A percentile compares a stretch with the other conserved stretches of the same genome.
Evolutionary conservation across 2,113 vertebrate species (phyloP).

Genomic region (Tauraco erythrolophus): DNA sequence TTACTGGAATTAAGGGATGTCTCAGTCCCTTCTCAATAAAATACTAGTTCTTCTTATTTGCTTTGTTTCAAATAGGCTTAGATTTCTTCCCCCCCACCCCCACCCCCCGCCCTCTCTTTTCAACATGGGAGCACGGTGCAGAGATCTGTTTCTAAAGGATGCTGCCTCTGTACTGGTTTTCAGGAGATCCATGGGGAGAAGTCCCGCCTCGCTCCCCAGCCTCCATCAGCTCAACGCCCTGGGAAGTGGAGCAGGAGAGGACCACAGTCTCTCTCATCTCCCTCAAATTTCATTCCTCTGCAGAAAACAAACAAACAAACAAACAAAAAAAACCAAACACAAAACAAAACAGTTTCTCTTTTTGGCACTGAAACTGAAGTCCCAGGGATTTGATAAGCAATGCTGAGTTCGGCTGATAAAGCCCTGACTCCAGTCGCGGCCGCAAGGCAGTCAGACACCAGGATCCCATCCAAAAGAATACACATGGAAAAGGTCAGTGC

Average conservation of each 20-base stretch:
- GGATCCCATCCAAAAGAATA: neutral
- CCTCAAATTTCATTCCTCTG: neutral
- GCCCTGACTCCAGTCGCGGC: neutral
- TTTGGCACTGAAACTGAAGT: neutral
- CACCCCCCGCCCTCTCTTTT: neutral
- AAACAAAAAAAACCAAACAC: too few relatives aligned
- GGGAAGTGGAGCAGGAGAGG: neutral
- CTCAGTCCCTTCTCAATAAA: slow-evolving; percentile 37
- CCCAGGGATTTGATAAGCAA: neutral
- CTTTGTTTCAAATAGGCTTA: slow-evolving; percentile 43
- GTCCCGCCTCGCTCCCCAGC: neutral
- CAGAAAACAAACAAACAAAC: too few relatives aligned
- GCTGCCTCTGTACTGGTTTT: neutral
- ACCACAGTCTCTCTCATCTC: neutral
- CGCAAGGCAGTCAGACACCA: neutral
- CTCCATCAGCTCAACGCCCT: neutral
- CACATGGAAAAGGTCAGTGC: slow-evolving; percentile 12
- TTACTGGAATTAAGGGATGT: slow-evolving; percentile 54
- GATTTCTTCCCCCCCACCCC: neutral
- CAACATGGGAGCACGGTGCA: accelerated
- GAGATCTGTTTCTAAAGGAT: neutral
- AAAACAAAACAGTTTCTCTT: neutral
- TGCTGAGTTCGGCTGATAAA: slow-evolving; percentile 35
- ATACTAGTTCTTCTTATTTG: slow-evolving; percentile 28
- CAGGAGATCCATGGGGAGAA: neutral